Base-by-base conservation (phyloP, 2,888 invertebrate genomes). In the Himalopsyche anomala region DNA sequence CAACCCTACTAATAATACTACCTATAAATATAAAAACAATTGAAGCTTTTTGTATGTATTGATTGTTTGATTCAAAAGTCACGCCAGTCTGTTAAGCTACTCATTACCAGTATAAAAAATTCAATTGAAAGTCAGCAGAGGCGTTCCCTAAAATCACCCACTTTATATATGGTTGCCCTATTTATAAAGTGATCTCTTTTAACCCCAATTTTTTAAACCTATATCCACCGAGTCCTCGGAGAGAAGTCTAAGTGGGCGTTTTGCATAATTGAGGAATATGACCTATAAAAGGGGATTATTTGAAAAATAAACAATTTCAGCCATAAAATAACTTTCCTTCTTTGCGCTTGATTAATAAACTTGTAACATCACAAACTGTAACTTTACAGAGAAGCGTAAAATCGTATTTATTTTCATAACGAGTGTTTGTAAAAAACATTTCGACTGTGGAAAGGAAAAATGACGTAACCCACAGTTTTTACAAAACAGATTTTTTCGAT, bases 181-280 rank as follows among this genome's bases (percentile, higher is more conserved):
- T 36, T 36, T 74, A 36, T 15, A 69, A 69, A 36, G 74, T 74
- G 74, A 38, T 12, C 74, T 38, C 74, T 36, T 74, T 36, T 1
- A 74, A 38, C 36, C 74, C 28, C 38, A 74, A 38, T 36, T 74
- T 28, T 69, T 38, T 74, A 74, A 15, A 69, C 28, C 74, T 36
- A 4, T 12, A 51, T 51, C 15, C 45, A 11, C 8, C 2, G 2
- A 45, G 45, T 9, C 51, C 51, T 51, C 51, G 12, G 51, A 51
- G 51, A 74, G 74, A 74, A 4, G 38, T 5, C 19, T 36, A 74
- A 74, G 74, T 74, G 74, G 36, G 12, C 36, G 12, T 38, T 74
- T 74, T 74, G 36, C 74, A 74, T 74, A 74, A 74, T 74, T 74
- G 51, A 51, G 15, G 51, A 51, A 51, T 51, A 15, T 51, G 51